Evolutionary conservation across 2,797 vertebrate species (phyloP), one percentile per base, ranked within the genome.

Genomic region (Pipistrellus nathusii): DNA sequence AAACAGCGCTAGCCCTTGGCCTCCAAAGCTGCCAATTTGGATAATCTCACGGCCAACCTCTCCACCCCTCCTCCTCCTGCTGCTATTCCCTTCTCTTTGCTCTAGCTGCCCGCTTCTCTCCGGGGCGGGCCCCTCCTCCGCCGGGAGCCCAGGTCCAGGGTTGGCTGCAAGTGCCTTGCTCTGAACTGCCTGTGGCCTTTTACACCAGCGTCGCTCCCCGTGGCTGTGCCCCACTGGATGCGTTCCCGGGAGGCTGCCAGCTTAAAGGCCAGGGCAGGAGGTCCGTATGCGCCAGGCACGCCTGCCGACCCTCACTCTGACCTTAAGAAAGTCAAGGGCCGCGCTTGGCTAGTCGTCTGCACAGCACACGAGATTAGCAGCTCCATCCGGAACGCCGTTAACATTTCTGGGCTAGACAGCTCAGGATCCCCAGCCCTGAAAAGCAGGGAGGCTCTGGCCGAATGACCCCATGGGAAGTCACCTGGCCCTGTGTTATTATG

Each of bases 241-340:
- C 3, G 5, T 2, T 35, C 66, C 53, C 73, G 35, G 38, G 38
- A 81, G 84, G 38, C 76, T 2, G 4, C 41, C 48, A 57, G 38
- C 86, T 77, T 46, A 82, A 96, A 96, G 88, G 76, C 48, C 91
- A 64, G 88, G 88, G 44, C 84, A 83, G 62, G 53, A 86, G 80
- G 76, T 80, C 57, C 51, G 86, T 20, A 30, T 9, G 30, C 64
- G 3, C 1, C 53, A 1, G 3, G 9, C 48, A 85, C 75, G 73
- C 64, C 46, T 85, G 66, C 35, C 32, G 27, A 41, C 6, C 59
- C 35, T 87, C 82, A 59, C 66, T 32, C 0, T 14, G 44, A 94
- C 96, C 91, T 84, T 51, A 71, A 18, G 44, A 90, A 93, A 85
- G 76, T 48, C 62, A 68, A 12, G 57, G 17, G 23, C 46, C 84